Percentiles rank a stretch among this genome's conserved stretches.
These are phyloP conservation scores for Crypturellus tataupa DNA, from an alignment of 2,797 vertebrate species.

Conservation along the genomic window DNA sequence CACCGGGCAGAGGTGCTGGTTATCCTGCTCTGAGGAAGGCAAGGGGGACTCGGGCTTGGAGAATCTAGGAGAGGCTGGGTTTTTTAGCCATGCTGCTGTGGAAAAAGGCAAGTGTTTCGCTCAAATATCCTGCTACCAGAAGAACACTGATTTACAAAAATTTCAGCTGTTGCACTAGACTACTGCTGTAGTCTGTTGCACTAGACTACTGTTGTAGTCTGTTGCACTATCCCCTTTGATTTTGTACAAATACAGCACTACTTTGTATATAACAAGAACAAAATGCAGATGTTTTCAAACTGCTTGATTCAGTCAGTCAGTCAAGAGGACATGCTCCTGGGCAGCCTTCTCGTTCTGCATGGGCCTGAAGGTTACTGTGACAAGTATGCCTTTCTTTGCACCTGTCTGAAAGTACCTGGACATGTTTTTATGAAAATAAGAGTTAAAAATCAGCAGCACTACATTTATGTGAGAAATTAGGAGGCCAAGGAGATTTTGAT, in stretches of 20 bases:
- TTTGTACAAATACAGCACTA: neutral
- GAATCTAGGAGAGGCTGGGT: neutral
- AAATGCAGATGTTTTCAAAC: neutral
- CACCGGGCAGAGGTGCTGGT: neutral
- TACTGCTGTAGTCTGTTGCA: neutral
- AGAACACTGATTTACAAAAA: neutral
- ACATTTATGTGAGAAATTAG: neutral
- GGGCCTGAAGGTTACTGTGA: neutral
- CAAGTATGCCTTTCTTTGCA: neutral
- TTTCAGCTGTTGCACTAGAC: rapidly evolving
- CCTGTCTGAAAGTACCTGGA: neutral
- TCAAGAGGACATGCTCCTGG: rapidly evolving
- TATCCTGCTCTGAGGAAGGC: neutral
- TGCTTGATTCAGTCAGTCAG: neutral
- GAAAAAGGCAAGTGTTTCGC: neutral
- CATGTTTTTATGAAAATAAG: neutral
- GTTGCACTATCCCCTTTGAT: neutral
- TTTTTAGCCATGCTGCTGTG: neutral
- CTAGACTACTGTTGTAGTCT: no score
- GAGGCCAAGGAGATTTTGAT: neutral
- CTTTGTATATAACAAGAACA: neutral
- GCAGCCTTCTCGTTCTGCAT: neutral
- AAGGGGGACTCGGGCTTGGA: neutral
- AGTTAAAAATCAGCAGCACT: neutral
- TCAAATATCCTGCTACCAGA: neutral